Conservation (phyloP, 1,140 invertebrate genomes). For the Neotoxoptera formosana region DNA sequence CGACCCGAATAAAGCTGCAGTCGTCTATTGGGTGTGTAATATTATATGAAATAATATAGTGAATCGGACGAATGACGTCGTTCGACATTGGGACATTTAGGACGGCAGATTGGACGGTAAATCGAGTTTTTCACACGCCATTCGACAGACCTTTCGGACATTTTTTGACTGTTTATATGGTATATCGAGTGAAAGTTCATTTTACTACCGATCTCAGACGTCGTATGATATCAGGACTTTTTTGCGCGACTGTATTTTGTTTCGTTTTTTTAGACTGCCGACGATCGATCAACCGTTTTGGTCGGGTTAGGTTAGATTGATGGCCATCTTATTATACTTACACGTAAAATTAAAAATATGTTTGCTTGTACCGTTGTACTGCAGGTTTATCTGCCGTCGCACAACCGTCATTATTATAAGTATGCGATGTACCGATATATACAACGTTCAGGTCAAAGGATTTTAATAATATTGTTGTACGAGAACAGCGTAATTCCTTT, state of each 20-base stretch:
- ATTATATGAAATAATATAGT: background rate
- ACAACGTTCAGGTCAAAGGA: background rate
- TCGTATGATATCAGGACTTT: background rate
- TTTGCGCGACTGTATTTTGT: background rate
- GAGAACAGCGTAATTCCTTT: background rate
- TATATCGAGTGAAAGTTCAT: background rate
- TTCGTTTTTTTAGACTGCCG: background rate
- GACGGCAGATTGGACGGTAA: background rate
- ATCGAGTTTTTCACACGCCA: background rate
- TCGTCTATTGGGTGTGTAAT: background rate
- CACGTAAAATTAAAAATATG: background rate
- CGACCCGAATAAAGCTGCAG: background rate
- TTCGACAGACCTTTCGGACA: background rate
- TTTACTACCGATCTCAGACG: background rate
- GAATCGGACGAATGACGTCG: background rate
- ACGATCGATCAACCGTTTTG: too few relatives aligned
- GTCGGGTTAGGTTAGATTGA: too few relatives aligned
- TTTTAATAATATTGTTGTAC: constrained; percentile 16
- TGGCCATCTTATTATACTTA: background rate
- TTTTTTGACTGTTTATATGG: background rate
- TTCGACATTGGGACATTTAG: background rate
- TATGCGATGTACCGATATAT: background rate
- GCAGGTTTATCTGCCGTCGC: background rate
- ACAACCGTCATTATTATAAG: background rate
- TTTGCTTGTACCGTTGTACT: too few relatives aligned